Conservation (phyloP, 92 coral and sea anemone species). For the Chrysogorgia sp. region DNA sequence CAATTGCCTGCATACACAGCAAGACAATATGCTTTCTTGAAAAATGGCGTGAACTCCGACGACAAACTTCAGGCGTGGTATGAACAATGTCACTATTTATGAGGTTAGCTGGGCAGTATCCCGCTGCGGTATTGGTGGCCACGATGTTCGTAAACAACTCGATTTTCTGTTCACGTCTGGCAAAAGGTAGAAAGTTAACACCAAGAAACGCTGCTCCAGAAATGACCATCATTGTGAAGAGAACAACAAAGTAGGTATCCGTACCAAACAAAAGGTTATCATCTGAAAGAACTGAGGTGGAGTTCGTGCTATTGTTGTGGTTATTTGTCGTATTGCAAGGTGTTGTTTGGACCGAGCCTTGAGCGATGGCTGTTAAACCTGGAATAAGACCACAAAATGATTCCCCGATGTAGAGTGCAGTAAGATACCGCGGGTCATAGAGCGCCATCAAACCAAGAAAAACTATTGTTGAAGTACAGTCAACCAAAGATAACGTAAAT, state of each 20-base stretch:
- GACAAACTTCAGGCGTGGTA: not conserved
- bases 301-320: not conserved
- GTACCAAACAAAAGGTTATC: conserved; percentile 73
- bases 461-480: conserved; percentile 92
- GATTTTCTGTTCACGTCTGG: conserved; percentile 63
- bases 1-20: conserved; percentile 5
- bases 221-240: conserved; percentile 75
- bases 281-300: not conserved
- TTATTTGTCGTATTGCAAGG: conserved; percentile 14
- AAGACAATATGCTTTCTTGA: not conserved
- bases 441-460: conserved; percentile 86
- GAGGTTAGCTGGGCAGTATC: conserved; percentile 6
- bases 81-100: conserved; percentile 49
- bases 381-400: conserved; percentile 89
- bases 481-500: conserved; percentile 78
- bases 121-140: not conserved
- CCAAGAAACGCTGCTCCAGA: conserved; percentile 81
- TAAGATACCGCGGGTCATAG: conserved; percentile 77
- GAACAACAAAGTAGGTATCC: conserved; percentile 71
- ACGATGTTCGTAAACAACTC: conserved; percentile 19
- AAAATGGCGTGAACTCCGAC: conserved; percentile 6
- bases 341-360: conserved; percentile 63
- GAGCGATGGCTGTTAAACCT: conserved; percentile 82
- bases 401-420: conserved; percentile 91
- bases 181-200: conserved; percentile 76